A percentile compares a stretch with the other conserved stretches of the same genome.
Conservation (phyloP, 2,888 invertebrate genomes). For the Bugulina stolonifera region DNA sequence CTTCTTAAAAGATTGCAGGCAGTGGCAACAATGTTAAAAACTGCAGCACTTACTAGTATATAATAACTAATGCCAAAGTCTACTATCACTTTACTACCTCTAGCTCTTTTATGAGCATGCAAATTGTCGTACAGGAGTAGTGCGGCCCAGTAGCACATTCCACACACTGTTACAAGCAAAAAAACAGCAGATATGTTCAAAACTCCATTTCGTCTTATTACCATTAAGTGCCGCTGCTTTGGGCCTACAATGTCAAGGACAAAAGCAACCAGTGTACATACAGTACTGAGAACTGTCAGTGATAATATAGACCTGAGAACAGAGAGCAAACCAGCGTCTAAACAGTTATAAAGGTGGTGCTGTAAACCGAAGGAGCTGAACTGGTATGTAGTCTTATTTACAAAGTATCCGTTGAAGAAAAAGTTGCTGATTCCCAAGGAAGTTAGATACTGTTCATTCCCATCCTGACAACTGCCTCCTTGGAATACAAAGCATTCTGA, state of each 20-base stretch:
- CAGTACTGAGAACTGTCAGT: background rate
- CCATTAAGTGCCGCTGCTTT: constrained; percentile 6
- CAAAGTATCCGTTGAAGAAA: constrained; percentile 19
- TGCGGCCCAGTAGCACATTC: constrained; percentile 24
- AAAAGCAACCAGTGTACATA: background rate
- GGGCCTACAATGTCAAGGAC: constrained; percentile 23
- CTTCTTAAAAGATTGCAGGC: constrained; percentile 17
- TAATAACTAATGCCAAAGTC: constrained; percentile 22
- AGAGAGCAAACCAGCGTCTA: background rate
- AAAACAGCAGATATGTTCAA: constrained; percentile 11
- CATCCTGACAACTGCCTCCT: constrained; percentile 16
- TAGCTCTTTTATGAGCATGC: constrained; percentile 2
- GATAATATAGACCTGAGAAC: constrained; percentile 15
- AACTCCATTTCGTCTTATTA: constrained; percentile 9
- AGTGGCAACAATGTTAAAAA: constrained; percentile 18
- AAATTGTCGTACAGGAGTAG: background rate
- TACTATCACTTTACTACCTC: constrained; percentile 8
- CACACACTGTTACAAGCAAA: constrained; percentile 17
- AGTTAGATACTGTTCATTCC: background rate
- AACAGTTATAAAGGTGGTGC: constrained; percentile 21
- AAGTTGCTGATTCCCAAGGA: background rate
- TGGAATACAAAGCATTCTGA: background rate
- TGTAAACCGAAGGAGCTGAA: background rate
- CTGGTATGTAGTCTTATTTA: constrained; percentile 7
- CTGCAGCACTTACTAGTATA: constrained; percentile 7